Base-by-base conservation (phyloP, 2,888 invertebrate genomes). In the Acleris literana region DNA sequence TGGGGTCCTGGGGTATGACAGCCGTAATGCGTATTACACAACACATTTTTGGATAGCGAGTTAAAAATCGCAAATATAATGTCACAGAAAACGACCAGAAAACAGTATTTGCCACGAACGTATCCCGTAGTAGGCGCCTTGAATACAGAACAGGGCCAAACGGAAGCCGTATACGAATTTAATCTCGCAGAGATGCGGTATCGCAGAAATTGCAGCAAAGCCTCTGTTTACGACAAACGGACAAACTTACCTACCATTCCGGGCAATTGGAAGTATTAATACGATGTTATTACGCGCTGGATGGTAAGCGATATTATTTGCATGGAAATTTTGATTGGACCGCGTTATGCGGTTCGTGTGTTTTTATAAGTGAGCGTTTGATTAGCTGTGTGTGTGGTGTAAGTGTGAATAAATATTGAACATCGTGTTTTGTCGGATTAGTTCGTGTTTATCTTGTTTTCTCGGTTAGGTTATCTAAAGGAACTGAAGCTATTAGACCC, bases 151-250 rank as follows among this genome's bases (percentile, higher is more conserved):
- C 80, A 61, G 83, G 83, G 87, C 81, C 83, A 84, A 86, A 84
- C 85, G 81, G 84, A 84, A 83, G 83, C 81, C 84, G 83, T 86
- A 87, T 89, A 87, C 87, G 87, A 90, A 88, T 91, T 91, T 91
- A 91, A 91, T 91, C 89, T 90, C 86, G 85, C 85, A 87, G 87
- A 90, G 89, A 88, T 90, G 90, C 84, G 88, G 86, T 89, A 88
- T 86, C 83, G 86, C 80, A 83, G 84, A 84, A 86, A 88, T 88
- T 89, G 90, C 87, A 83, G 84, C 85, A 83, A 82, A 84, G 81
- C 80, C 78, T 74, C 83, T 88, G 87, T 89, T 88, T 88, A 88
- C 86, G 86, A 85, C 85, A 68, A 72, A 73, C 72, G 70, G 69
- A 74, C 73, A 72, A 71, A 72, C 72, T 75, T 65, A 64, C 66